Conservation (phyloP, 2,113 vertebrate genomes). For the Deroptyus accipitrinus region DNA sequence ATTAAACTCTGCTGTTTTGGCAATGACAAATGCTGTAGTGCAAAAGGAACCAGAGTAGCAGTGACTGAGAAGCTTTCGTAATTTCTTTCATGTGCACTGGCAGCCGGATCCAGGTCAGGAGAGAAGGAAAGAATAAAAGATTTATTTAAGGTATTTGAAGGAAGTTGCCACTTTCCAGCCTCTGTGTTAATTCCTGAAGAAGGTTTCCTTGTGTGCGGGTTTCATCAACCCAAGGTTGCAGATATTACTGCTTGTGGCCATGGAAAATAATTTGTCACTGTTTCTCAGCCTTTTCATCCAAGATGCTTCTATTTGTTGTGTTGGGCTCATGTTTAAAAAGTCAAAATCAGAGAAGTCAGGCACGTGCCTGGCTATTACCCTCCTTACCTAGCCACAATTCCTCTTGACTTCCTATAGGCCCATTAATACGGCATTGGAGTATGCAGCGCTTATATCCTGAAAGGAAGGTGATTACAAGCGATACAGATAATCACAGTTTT, state of each 20-base stretch:
- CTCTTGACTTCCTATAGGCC: background rate
- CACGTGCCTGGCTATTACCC: fast-evolving
- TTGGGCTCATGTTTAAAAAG: background rate
- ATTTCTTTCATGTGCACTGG: constrained; percentile 92
- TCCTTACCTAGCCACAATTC: background rate
- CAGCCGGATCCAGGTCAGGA: constrained; percentile 87
- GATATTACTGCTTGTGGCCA: fast-evolving
- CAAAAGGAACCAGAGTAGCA: constrained; percentile 85
- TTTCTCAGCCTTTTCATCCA: background rate
- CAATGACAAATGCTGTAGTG: constrained; percentile 98
- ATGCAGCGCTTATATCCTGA: fast-evolving
- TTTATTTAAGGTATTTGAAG: constrained; percentile 76
- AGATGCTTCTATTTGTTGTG: background rate
- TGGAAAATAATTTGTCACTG: background rate
- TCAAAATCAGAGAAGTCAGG: background rate
- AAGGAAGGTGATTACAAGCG: background rate
- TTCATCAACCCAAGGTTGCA: background rate
- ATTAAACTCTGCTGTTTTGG: constrained; percentile 99
- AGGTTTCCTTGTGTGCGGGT: background rate
- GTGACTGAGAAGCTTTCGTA: constrained; percentile 90
- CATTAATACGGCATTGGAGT: fast-evolving
- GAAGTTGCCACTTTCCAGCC: constrained; percentile 59
- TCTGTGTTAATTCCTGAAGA: background rate
- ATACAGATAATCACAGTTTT: fast-evolving
- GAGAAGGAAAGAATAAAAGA: constrained; percentile 84